Base-by-base conservation (phyloP, 2,797 vertebrate genomes). In the Ctenosaura bakeri region DNA sequence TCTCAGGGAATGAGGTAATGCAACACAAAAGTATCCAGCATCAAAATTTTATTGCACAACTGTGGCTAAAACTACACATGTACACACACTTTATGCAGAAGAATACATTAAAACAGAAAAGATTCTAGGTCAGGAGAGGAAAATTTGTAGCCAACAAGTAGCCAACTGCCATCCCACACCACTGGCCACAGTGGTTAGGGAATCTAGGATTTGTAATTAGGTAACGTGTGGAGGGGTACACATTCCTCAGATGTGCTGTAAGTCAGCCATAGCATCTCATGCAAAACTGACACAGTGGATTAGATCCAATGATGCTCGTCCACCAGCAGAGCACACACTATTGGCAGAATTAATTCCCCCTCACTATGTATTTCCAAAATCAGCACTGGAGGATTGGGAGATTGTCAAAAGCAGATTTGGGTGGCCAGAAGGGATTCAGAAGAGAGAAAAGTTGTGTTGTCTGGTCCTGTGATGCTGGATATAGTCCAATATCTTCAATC, bases 41-140 rank as follows among this genome's bases (percentile, higher is more conserved):
- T 6, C n/a, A 90, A 92, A 94, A 87, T 32, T 35, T 20, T 38
- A 32, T 20, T 50, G 80, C 83, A 32, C 87, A 24, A 81, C 85
- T 78, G 86, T 94, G 73, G 88, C 80, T 56, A 3, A 77, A 88
- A 90, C 8, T 4, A 64, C 69, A 9, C 14, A 3, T 0, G 42
- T 18, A 42, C 38, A 89, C 16, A 86, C 0, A 7, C 4, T 18
- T 38, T 46, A 26, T 77, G 74, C 1, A 42, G 38, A 22, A 77
- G 74, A 8, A 77, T 22, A 77, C 7, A 35, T 77, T 77, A 18
- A 77, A 10, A 24, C 7, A 77, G 38, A 77, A 77, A 10, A 42
- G 20, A 77, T 18, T 46, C 76, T 78, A 50, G 76, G 22, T 50
- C 46, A 78, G 24, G 22, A 24, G 22, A 46, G 42, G 76, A 38